phyloP scores from a whole-genome alignment of 2,888 invertebrate species.

The Andrena hattorfiana region DNA sequence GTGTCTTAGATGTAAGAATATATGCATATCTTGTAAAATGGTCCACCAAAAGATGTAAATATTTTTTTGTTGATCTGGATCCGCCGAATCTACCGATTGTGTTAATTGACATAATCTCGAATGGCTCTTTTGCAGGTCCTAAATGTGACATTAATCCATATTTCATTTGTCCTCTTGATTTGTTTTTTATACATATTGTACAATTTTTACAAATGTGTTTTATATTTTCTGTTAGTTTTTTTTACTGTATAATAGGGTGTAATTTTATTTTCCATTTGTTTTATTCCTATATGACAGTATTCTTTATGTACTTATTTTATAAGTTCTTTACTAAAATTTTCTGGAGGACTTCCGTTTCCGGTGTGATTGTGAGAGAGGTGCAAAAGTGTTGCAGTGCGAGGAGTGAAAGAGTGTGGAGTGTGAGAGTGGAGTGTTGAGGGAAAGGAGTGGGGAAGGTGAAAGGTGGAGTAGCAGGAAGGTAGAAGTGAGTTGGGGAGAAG shows the following conservation, averaged over 20 bases:
- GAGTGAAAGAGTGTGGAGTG: too few species aligned
- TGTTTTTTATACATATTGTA: not conserved
- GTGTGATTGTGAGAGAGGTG: too few species aligned
- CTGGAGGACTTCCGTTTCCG: too few species aligned
- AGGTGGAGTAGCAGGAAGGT: too few species aligned
- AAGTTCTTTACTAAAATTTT: conserved; percentile 5
- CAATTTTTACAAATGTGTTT: conserved; percentile 20
- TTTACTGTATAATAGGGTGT: conserved; percentile 20
- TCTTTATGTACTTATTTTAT: conserved; percentile 24
- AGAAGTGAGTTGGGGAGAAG: too few species aligned
- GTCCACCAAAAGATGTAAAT: not conserved
- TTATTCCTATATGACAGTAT: conserved; percentile 10
- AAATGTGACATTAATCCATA: not conserved
- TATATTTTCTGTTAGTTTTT: conserved; percentile 21
- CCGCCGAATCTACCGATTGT: not conserved
- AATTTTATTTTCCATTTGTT: conserved; percentile 17
- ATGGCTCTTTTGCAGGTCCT: not conserved
- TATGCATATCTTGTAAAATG: not conserved
- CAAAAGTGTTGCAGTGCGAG: too few species aligned
- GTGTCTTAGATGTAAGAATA: not conserved
- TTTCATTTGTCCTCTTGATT: not conserved
- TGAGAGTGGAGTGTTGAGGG: too few species aligned
- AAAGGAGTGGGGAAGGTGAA: too few species aligned
- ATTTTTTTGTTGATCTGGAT: conserved; percentile 1
- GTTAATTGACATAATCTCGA: not conserved